These are phyloP conservation scores for Bucco capensis DNA, from an alignment of 2,113 vertebrate species.

Conservation along the genomic window DNA sequence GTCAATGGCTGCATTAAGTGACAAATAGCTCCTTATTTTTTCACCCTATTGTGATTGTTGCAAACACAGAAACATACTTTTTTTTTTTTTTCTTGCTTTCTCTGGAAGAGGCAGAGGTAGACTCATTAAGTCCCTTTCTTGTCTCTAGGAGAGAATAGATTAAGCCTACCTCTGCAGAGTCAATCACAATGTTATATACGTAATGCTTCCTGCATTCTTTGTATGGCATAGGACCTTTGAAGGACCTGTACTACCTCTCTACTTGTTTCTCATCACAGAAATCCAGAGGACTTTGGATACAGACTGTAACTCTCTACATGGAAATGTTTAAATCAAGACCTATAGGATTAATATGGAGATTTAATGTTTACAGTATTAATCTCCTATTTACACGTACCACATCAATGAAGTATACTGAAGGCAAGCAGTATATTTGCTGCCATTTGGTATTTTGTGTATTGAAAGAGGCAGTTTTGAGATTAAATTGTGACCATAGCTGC, in stretches of 20 bases:
- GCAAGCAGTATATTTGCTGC: not conserved
- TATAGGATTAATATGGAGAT: not conserved
- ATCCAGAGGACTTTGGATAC: not conserved
- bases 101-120: not conserved
- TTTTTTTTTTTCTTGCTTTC: not conserved
- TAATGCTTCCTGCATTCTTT: not conserved
- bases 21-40: not conserved
- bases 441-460: not conserved
- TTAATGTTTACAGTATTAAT: not conserved
- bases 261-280: not conserved
- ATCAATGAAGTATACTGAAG: not conserved
- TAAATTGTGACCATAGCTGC: not conserved
- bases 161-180: not conserved
- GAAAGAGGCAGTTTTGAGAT: not conserved
- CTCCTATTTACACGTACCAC: not conserved
- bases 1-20: not conserved
- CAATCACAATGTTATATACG: not conserved
- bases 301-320: not conserved
- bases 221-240: not conserved
- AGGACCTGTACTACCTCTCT: not conserved
- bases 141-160: not conserved
- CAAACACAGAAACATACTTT: not conserved
- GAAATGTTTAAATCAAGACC: not conserved
- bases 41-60: fast-evolving
- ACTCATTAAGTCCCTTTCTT: not conserved